Percentiles rank a stretch among this genome's conserved stretches.
Conservation (phyloP, 2,113 vertebrate species). For the Sus scrofa region DNA sequence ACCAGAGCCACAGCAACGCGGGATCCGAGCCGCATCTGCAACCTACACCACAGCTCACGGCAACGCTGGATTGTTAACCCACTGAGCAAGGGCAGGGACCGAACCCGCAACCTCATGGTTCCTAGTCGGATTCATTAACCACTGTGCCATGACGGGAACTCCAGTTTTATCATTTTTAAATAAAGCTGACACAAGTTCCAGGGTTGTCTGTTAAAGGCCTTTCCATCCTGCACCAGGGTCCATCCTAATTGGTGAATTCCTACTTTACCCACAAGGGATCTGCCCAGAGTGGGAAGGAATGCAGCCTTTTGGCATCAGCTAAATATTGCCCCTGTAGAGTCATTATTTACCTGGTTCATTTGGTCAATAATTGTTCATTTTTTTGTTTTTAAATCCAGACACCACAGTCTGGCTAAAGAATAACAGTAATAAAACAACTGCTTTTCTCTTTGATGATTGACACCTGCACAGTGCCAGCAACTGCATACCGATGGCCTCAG, state of each 20-base stretch:
- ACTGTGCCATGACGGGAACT: too few species aligned
- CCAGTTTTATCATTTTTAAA: neutral
- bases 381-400: neutral
- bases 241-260: neutral
- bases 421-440: neutral
- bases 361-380: neutral
- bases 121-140: too few species aligned
- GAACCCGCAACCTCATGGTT: too few species aligned
- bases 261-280: neutral
- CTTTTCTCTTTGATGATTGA: neutral
- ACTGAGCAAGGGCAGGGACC: too few species aligned
- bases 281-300: neutral
- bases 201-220: neutral
- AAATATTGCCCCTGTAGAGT: neutral
- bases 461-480: accelerated
- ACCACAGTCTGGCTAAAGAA: neutral
- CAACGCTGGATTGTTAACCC: too few species aligned
- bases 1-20: too few species aligned
- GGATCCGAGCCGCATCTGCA: too few species aligned
- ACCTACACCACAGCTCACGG: too few species aligned
- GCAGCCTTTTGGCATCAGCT: neutral
- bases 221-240: neutral
- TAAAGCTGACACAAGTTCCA: neutral
- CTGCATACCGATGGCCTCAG: neutral
- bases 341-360: neutral